These are phyloP conservation scores for Podabrus alpinus DNA, from an alignment of 2,888 invertebrate species.

Conservation along the genomic window DNA sequence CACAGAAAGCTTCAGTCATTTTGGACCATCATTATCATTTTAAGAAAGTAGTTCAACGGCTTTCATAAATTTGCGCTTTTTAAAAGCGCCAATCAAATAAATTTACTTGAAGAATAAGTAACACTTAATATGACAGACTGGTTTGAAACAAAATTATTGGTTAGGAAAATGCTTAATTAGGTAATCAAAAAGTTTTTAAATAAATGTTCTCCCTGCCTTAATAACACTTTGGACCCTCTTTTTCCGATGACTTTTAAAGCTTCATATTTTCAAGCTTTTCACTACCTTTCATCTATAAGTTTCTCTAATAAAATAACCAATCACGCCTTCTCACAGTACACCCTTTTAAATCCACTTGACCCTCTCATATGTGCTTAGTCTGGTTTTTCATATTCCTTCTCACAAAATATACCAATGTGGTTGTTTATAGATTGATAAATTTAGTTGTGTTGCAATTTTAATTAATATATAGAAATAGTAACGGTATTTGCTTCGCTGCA, in stretches of 20 bases:
- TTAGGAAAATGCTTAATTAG: background rate
- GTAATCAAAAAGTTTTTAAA: background rate
- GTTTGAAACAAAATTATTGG: background rate
- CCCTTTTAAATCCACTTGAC: background rate
- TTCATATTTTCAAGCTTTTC: background rate
- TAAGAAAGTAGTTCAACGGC: slow-evolving; percentile 32
- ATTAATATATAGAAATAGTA: background rate
- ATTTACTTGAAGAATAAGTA: background rate
- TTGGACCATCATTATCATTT: slow-evolving; percentile 21
- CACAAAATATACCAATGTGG: background rate
- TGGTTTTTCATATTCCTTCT: background rate
- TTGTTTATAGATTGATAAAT: background rate
- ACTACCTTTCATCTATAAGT: background rate
- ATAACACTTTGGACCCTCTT: background rate
- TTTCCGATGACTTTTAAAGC: background rate
- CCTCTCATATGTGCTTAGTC: background rate
- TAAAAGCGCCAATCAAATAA: background rate
- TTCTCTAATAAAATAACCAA: background rate
- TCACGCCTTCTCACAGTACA: background rate
- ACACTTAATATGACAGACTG: background rate
- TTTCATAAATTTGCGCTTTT: slow-evolving; percentile 13
- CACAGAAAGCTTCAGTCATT: slow-evolving; percentile 24
- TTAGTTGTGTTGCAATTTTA: background rate
- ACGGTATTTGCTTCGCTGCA: background rate
- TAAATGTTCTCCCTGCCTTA: background rate